Evolutionary conservation across 1,140 invertebrate genomes (phyloP).

Genomic region (Drosophila subpulchrella): DNA sequence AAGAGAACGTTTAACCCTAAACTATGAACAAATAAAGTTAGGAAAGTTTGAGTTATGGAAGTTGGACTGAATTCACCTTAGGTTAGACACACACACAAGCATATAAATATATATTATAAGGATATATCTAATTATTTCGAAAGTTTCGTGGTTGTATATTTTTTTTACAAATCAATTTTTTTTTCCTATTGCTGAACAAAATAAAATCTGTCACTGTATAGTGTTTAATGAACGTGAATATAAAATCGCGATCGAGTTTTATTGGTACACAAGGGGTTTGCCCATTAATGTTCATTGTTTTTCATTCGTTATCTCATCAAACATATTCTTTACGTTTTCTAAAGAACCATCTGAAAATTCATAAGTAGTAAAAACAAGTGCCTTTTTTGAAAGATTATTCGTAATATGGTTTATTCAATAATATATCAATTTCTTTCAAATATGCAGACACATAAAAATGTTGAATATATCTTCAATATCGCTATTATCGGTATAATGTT

Average conservation of each 20-base stretch:
- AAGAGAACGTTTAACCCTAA: background rate
- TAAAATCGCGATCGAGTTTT: background rate
- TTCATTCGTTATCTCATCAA: background rate
- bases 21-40: background rate
- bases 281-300: background rate
- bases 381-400: constrained; percentile 24
- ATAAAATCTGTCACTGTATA: constrained; percentile 19
- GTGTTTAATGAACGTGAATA: constrained; percentile 25
- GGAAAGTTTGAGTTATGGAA: background rate
- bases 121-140: constrained; percentile 1
- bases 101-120: too few species aligned
- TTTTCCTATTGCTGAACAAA: constrained; percentile 34
- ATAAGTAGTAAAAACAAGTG: background rate
- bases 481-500: constrained; percentile 53
- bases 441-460: constrained; percentile 69
- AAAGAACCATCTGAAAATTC: too few species aligned
- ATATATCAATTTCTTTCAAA: constrained; percentile 51
- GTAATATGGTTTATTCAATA: constrained; percentile 47
- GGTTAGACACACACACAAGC: background rate
- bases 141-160: constrained; percentile 13
- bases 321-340: background rate
- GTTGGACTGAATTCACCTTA: background rate
- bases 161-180: constrained; percentile 18
- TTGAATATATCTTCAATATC: constrained; percentile 57
- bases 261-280: background rate